Conservation (phyloP, 2,888 invertebrate genomes). For the Lochmaea crataegi region DNA sequence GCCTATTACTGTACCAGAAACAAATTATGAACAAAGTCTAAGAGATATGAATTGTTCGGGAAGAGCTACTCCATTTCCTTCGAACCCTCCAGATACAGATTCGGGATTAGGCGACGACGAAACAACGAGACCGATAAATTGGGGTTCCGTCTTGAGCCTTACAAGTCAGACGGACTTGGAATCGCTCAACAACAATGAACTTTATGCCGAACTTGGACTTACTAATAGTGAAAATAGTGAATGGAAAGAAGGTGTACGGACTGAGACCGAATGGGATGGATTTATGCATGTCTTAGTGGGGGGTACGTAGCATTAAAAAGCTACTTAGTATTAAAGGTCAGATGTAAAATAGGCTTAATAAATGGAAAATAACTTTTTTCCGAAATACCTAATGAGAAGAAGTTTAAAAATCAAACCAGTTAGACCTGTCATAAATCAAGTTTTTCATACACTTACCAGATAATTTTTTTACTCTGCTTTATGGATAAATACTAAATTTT, state of each 20-base stretch:
- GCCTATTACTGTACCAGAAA: constrained; percentile 45
- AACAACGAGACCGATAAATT: constrained; percentile 84
- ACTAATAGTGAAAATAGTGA: constrained; percentile 64
- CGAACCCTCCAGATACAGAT: constrained; percentile 72
- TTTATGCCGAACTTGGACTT: constrained; percentile 78
- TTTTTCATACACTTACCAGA: too few relatives aligned
- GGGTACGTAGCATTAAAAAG: constrained; percentile 69
- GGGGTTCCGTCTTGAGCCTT: constrained; percentile 90
- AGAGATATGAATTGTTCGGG: constrained; percentile 69
- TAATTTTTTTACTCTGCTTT: too few relatives aligned
- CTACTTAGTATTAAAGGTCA: constrained; percentile 30
- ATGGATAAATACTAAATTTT: too few relatives aligned
- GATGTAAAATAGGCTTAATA: constrained; percentile 19
- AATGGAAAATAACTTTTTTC: constrained; percentile 12
- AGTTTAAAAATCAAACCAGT: neutral
- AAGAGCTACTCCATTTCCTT: constrained; percentile 78
- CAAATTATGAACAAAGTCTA: constrained; percentile 63
- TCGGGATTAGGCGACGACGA: constrained; percentile 81
- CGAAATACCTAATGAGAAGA: constrained; percentile 3
- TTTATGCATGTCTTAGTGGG: constrained; percentile 79
- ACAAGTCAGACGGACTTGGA: constrained; percentile 88
- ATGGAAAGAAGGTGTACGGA: constrained; percentile 70
- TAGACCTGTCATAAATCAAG: too few relatives aligned
- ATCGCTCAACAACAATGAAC: constrained; percentile 83
- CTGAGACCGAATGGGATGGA: constrained; percentile 69